phyloP scores from a whole-genome alignment of 30 jellyfish, hydroid and myxozoan genomes.

The Nemopilema nomurai region DNA sequence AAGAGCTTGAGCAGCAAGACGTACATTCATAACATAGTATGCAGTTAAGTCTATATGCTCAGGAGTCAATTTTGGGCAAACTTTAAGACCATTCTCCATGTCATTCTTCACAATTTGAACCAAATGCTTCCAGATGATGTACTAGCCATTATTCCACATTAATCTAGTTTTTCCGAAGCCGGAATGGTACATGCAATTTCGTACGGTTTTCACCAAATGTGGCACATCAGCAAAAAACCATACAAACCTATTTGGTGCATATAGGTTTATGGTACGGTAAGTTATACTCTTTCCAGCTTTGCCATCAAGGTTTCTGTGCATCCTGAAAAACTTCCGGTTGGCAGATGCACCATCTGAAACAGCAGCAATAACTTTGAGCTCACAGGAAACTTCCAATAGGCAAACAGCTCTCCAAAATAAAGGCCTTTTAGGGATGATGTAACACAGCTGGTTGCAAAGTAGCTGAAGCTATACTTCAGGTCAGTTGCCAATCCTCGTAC shows the following conservation, averaged over 20 bases:
- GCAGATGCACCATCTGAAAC: constrained; percentile 56
- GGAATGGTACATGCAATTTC: constrained; percentile 66
- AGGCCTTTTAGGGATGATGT: constrained; percentile 29
- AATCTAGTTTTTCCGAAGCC: constrained; percentile 16
- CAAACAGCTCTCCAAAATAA: constrained; percentile 46
- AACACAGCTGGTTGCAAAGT: constrained; percentile 58
- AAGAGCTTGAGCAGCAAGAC: constrained; percentile 38
- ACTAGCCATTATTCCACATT: constrained; percentile 45
- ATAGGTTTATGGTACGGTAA: constrained; percentile 29
- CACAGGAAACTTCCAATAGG: constrained; percentile 14
- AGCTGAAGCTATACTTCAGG: constrained; percentile 31
- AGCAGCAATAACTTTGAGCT: constrained; percentile 30
- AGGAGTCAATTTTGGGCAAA: constrained; percentile 24
- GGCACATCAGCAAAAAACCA: constrained; percentile 65
- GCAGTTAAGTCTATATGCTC: constrained; percentile 24
- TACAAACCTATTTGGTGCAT: constrained; percentile 34
- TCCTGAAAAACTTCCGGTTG: constrained; percentile 15
- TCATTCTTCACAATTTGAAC: constrained; percentile 27
- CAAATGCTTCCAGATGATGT: constrained; percentile 31
- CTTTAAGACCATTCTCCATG: constrained; percentile 16
- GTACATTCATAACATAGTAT: constrained; percentile 23
- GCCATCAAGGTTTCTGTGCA: constrained; percentile 17
- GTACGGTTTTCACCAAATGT: constrained; percentile 46
- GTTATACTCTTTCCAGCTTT: not conserved
- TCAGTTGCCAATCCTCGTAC: constrained; percentile 48